These are phyloP conservation scores for Pelecanoides urinatrix DNA, from an alignment of 2,113 vertebrate genomes.

Conservation along the genomic window DNA sequence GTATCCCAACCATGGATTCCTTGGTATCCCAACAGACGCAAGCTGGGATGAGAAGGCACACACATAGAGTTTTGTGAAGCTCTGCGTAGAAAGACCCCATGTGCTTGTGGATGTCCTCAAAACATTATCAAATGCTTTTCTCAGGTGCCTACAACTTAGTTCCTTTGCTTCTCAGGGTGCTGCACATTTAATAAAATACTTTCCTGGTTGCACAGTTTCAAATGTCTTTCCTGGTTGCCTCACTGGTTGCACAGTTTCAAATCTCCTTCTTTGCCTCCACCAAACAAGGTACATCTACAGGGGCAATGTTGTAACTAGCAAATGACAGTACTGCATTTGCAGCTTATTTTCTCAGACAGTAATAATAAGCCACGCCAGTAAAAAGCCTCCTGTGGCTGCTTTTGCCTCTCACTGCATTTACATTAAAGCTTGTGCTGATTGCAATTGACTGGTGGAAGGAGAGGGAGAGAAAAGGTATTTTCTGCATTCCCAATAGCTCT, in stretches of 20 bases:
- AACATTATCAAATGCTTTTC: background rate
- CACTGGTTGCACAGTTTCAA: background rate
- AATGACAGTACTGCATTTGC: background rate
- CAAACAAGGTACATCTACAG: background rate
- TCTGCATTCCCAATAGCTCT: background rate
- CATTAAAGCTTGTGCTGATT: background rate
- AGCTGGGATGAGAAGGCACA: background rate
- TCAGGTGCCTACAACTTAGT: background rate
- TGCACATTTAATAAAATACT: background rate
- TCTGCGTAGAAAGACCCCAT: background rate
- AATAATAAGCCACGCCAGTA: background rate
- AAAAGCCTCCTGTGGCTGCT: background rate
- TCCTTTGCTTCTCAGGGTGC: background rate
- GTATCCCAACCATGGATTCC: background rate
- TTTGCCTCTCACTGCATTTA: conserved; percentile 1
- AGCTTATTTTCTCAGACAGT: background rate
- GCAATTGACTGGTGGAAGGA: background rate
- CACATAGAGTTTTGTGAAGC: background rate
- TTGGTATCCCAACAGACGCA: background rate
- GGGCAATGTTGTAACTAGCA: background rate
- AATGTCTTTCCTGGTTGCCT: background rate
- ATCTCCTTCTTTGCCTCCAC: background rate
- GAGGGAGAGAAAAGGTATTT: conserved; percentile 7
- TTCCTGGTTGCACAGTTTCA: background rate
- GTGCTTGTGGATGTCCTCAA: background rate